Percentiles rank a stretch among this genome's conserved stretches.
These are phyloP conservation scores for Anguilla pacifica DNA, from an alignment of 2,797 vertebrate species.

Conservation along the genomic window DNA sequence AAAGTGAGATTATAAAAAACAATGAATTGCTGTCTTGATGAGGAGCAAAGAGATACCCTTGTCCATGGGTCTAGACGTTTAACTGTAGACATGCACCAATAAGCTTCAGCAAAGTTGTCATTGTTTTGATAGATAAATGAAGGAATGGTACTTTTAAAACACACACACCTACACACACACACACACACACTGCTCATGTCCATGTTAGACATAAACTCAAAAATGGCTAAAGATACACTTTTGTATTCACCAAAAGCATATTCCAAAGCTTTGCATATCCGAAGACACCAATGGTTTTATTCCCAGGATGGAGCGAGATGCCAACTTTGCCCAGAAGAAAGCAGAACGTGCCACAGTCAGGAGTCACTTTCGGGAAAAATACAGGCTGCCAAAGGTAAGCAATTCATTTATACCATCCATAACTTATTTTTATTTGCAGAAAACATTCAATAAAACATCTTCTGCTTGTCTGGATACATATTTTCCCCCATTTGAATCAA, in stretches of 20 bases:
- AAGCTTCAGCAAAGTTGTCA: not conserved
- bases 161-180: not conserved
- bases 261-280: not conserved
- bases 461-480: not conserved
- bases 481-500: not conserved
- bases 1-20: not conserved
- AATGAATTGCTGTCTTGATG: not conserved
- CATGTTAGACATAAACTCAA: not conserved
- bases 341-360: conserved; percentile 91
- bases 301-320: conserved; percentile 89
- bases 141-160: not conserved
- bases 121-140: not conserved
- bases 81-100: not conserved
- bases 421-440: not conserved
- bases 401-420: not conserved
- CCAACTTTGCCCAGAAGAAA: conserved; percentile 89
- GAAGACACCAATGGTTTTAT: not conserved
- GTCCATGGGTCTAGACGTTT: not conserved
- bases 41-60: not conserved
- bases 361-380: conserved; percentile 94
- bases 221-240: not conserved
- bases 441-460: not conserved
- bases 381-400: conserved; percentile 91
- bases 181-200: not conserved
- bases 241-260: not conserved